These are phyloP conservation scores for Marcusenius ussheri DNA, from an alignment of 2,113 vertebrate genomes.

Conservation along the genomic window DNA sequence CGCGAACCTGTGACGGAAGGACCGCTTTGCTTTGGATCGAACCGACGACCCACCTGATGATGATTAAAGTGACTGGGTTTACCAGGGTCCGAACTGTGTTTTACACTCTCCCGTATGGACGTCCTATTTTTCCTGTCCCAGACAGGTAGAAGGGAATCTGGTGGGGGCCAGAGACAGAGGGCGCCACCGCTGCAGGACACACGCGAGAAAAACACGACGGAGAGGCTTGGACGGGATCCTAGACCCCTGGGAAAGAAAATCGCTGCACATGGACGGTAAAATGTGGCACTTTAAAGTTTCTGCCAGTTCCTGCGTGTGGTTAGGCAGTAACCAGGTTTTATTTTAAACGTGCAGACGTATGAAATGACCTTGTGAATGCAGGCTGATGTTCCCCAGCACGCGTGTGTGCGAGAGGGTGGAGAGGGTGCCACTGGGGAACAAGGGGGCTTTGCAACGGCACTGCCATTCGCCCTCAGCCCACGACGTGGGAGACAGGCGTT, in stretches of 20 bases:
- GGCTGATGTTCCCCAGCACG: not conserved
- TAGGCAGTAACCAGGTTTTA: not conserved
- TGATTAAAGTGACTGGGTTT: slow-evolving; percentile 32
- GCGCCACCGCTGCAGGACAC: not conserved
- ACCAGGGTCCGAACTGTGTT: slow-evolving; percentile 8
- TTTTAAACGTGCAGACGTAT: not conserved
- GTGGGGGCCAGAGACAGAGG: not conserved
- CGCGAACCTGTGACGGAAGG: slow-evolving; percentile 27
- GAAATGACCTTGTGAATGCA: not conserved
- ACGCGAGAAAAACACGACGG: not conserved
- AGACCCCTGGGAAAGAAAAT: not conserved
- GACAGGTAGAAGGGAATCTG: not conserved
- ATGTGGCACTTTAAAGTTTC: not conserved
- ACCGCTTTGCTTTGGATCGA: slow-evolving; percentile 32
- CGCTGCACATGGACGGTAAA: not conserved
- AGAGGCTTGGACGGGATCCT: not conserved
- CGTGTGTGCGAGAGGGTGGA: not conserved
- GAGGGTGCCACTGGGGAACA: not conserved
- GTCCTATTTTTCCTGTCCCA: not conserved
- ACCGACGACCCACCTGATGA: slow-evolving; percentile 37
- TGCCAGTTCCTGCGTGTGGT: slow-evolving; percentile 1
- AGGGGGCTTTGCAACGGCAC: not conserved
- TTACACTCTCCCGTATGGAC: slow-evolving; percentile 14
- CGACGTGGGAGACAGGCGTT: not conserved
- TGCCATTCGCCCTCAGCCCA: not conserved